Evolutionary conservation across 2,797 vertebrate genomes (phyloP).

Genomic region (Urocyon cinereoargenteus): DNA sequence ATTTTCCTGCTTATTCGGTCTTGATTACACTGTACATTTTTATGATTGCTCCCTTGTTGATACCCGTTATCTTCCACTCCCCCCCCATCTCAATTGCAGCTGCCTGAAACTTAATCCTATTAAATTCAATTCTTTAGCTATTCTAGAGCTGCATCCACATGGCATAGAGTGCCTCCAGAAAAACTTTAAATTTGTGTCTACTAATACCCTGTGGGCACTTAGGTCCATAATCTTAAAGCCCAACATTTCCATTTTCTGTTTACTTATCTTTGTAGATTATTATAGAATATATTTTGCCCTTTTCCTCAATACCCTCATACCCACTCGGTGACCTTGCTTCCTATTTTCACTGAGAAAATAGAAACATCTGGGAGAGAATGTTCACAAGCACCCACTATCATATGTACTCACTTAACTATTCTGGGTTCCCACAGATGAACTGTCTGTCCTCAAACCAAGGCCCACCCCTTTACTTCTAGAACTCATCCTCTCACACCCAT

Average conservation of each 20-base stretch:
- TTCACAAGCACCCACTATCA: background rate
- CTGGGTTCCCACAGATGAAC: background rate
- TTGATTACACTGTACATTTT: constrained; percentile 7
- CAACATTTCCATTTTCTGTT: background rate
- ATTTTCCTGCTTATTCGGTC: background rate
- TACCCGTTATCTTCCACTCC: background rate
- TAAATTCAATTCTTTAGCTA: background rate
- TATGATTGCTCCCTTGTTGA: background rate
- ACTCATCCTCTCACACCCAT: background rate
- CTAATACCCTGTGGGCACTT: background rate
- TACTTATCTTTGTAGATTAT: background rate
- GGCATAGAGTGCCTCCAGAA: background rate
- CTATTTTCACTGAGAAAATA: background rate
- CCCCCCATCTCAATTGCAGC: background rate
- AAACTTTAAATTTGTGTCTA: background rate
- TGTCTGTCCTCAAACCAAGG: background rate
- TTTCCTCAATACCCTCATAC: background rate
- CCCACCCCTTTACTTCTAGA: background rate
- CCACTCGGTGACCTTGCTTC: background rate
- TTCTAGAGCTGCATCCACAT: background rate
- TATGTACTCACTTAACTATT: background rate
- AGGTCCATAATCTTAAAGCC: background rate
- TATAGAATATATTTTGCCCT: background rate
- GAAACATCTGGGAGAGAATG: background rate
- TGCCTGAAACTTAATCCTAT: background rate